Evolutionary conservation across 2,888 invertebrate genomes (phyloP).

Genomic region (Dolichopus griseipennis): DNA sequence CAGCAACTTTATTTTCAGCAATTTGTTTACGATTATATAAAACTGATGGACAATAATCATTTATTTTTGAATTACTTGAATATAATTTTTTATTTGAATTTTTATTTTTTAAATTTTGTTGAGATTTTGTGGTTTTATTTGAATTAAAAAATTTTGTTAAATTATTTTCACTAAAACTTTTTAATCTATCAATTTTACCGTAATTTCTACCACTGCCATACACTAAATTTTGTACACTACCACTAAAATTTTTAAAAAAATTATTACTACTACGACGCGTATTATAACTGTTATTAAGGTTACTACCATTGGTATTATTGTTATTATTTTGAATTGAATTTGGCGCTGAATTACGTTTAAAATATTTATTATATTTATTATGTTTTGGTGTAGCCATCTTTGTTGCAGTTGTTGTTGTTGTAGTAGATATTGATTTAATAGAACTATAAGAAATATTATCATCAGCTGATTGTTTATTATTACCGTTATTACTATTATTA

Average conservation of each 20-base stretch:
- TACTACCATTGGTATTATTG: background rate
- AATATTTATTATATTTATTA: background rate
- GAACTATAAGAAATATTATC: background rate
- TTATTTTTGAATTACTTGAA: conserved; percentile 8
- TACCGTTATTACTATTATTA: background rate
- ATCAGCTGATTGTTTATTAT: background rate
- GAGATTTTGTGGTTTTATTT: background rate
- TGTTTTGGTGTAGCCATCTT: background rate
- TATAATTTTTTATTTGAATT: background rate
- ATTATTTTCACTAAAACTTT: conserved; percentile 23
- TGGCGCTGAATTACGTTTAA: background rate
- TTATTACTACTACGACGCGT: background rate
- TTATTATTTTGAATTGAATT: background rate
- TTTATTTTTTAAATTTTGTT: conserved; percentile 13
- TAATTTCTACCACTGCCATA: background rate
- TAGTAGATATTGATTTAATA: background rate
- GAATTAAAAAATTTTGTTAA: conserved; percentile 14
- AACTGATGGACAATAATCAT: conserved; percentile 23
- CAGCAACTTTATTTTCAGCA: conserved; percentile 1
- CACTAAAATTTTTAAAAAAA: conserved; percentile 17
- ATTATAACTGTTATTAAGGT: background rate
- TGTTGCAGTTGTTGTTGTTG: background rate
- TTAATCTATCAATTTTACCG: conserved; percentile 9
- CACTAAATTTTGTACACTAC: conserved; percentile 22
- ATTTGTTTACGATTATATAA: conserved; percentile 19